Evolutionary conservation across 2,888 invertebrate species (phyloP), one percentile per base, ranked within the genome.

Genomic region (Ochropleura plecta): DNA sequence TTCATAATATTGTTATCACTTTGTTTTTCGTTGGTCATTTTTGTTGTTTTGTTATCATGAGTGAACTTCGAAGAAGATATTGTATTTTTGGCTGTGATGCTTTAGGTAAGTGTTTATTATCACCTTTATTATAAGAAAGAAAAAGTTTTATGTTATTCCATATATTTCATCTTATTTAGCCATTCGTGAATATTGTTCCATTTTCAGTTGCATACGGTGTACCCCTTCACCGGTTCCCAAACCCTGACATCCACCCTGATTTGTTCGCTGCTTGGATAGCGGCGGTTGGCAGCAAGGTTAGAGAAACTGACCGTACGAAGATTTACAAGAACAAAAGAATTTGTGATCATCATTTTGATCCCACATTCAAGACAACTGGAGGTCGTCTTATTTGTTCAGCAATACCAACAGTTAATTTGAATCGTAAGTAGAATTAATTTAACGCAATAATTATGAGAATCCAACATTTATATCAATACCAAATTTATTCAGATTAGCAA

Each of bases 191-290:
- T 49, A 16, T 49, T 14, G 49, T 49, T 49, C 49, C 49, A 16
- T 16, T 49, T 49, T 59, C 30, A 57, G 57, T 57, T 57, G 7
- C 14, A 30, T 30, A 57, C 16, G 57, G 57, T 57, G 57, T 57
- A 57, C 30, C 57, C 7, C 14, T 48, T 30, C 64, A 65, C 51
- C 49, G 65, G 65, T 65, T 65, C 65, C 65, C 65, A 44, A 65
- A 65, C 51, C 51, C 65, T 14, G 65, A 65, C 51, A 65, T 18
- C 18, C 65, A 9, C 65, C 51, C 49, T 40, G 65, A 51, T 51
- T 65, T 65, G 20, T 51, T 51, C 42, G 65, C 51, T 65, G 65
- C 65, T 65, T 65, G 65, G 65, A 51, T 51, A 42, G 51, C 65
- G 51, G 51, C 51, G 6, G 65, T 65, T 51, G 65, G 65, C 51